Base-by-base conservation (phyloP, 30 jellyfish, hydroid and myxozoan species). In the Cassiopea andromeda region DNA sequence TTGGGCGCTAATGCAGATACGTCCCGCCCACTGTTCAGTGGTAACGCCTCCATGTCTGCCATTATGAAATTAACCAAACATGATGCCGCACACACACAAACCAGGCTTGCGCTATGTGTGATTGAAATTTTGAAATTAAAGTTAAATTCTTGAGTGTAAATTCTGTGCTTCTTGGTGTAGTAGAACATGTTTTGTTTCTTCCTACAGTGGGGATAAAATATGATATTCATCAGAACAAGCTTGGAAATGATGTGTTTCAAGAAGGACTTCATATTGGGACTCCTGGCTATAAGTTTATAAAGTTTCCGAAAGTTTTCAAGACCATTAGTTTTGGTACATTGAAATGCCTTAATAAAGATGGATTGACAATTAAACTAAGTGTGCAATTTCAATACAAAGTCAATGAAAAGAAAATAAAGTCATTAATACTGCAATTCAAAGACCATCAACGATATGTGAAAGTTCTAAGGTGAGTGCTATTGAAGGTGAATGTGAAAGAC, bases 201-300 rank as follows among this genome's bases (percentile, higher is more conserved):
- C 14, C 14, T 38, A 8, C 84, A 89, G 97, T 81, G 72, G 97
- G 97, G 14, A 48, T 89, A 1, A 80, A 80, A 57, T 89, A 89
- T 73, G 92, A 89, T 46, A 64, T 81, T 67, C 97, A 89, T 49
- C 97, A 80, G 46, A 81, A 89, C 89, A 89, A 80, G 70, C 92
- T 89, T 57, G 97, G 97, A 16, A 89, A 17, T 60, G 89, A 81
- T 10, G 83, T 81, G 1, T 74, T 80, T 44, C 97, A 89, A 73
- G 97, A 81, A n/a, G 97, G 97, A 15, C 90, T 89, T 50, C 97
- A 89, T 64, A 18, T 58, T 67, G 97, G 97, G 46, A 90, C 97
- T 5, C 97, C 97, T 47, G 97, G 97, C 73, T 89, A 48, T 70
- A 84, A 38, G 48, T 89, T 89, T 58, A 73, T 89, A 1, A 82